Conservation (phyloP, 2,113 vertebrate genomes). For the Daboia siamensis region DNA sequence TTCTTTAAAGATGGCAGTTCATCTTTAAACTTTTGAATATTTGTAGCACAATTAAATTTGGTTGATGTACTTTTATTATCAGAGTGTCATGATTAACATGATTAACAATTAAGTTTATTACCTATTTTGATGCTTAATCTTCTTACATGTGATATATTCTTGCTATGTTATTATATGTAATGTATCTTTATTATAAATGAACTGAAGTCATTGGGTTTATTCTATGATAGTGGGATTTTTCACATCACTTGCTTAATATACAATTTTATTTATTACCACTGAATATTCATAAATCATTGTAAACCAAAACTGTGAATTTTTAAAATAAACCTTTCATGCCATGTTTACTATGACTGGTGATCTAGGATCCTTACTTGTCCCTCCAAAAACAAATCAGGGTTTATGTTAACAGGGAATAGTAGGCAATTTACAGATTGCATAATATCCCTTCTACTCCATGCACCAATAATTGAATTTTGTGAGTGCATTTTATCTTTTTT, state of each 20-base stretch:
- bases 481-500: not conserved
- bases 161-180: slow-evolving; percentile 31
- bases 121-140: slow-evolving; percentile 60
- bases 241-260: not conserved
- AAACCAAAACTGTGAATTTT: not conserved
- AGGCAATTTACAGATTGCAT: not conserved
- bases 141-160: slow-evolving; percentile 48
- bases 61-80: slow-evolving; percentile 44
- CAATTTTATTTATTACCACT: not conserved
- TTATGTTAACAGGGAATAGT: not conserved
- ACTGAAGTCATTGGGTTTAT: not conserved
- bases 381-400: not conserved
- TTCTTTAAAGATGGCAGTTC: slow-evolving; percentile 55
- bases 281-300: not conserved
- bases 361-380: not conserved
- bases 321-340: not conserved
- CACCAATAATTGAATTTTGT: not conserved
- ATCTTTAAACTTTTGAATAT: slow-evolving; percentile 52
- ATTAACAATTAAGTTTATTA: slow-evolving; percentile 56
- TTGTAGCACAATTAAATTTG: slow-evolving; percentile 55
- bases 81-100: slow-evolving; percentile 55
- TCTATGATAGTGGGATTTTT: slow-evolving; percentile 12
- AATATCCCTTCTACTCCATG: not conserved
- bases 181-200: slow-evolving; percentile 27
- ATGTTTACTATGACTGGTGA: not conserved